Conservation (phyloP, 2,797 vertebrate genomes). For the Gadopsis marmoratus region DNA sequence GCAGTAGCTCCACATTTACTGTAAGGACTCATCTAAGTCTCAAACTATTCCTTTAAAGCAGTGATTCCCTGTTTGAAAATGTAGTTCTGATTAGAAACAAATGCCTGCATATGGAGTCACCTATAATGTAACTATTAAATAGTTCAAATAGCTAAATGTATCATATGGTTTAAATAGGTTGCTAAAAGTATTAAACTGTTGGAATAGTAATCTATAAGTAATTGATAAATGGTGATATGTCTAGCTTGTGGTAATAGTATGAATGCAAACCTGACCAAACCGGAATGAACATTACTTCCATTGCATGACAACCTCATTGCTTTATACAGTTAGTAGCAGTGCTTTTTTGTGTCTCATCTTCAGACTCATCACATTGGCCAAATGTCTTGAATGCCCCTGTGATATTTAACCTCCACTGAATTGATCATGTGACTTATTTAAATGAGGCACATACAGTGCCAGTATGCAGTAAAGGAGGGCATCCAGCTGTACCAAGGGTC, state of each 20-base stretch:
- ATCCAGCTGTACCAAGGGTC: background rate
- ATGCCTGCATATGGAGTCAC: background rate
- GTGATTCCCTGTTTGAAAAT: background rate
- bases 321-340: background rate
- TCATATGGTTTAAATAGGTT: no score
- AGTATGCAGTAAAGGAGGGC: conserved; percentile 14
- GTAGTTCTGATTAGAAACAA: background rate
- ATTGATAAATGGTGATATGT: no score
- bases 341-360: background rate
- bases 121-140: background rate
- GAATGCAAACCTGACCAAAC: background rate
- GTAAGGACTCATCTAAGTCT: background rate
- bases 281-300: background rate
- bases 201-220: no score
- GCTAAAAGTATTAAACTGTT: no score
- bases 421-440: conserved; percentile 71
- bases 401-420: conserved; percentile 39
- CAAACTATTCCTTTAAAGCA: background rate
- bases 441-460: conserved; percentile 7
- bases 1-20: background rate
- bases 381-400: background rate
- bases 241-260: background rate
- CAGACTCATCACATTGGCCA: conserved; percentile 3
- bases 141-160: no score
- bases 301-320: background rate